Conservation (phyloP, 2,888 invertebrate genomes). For the Troides helena region DNA sequence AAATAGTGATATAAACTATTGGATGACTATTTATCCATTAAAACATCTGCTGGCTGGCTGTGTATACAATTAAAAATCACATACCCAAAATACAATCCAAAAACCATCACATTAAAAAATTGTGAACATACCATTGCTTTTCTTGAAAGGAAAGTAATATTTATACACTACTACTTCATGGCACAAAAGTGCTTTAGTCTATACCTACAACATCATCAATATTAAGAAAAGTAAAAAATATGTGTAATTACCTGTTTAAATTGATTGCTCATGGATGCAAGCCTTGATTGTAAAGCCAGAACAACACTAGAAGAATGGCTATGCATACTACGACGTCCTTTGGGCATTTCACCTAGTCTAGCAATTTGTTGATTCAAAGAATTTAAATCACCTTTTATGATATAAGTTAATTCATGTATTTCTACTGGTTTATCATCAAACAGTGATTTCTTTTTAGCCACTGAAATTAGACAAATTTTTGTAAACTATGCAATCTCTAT, state of each 20-base stretch:
- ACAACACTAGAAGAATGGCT: conserved; percentile 97
- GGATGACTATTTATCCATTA: too few species aligned
- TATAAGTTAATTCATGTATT: conserved; percentile 98
- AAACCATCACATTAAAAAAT: too few species aligned
- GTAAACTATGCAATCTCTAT: background rate
- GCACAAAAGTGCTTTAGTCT: too few species aligned
- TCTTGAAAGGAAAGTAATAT: too few species aligned
- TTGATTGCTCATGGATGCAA: conserved; percentile 98
- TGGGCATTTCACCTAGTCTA: conserved; percentile 90
- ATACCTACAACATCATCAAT: too few species aligned
- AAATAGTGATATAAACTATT: too few species aligned
- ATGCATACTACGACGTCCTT: conserved; percentile 89
- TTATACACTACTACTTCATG: too few species aligned
- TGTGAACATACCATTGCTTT: too few species aligned
- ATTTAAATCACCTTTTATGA: conserved; percentile 97
- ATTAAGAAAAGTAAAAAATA: too few species aligned
- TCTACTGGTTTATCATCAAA: conserved; percentile 98
- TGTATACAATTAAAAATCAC: too few species aligned
- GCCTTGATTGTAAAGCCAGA: conserved; percentile 93
- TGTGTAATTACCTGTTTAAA: conserved; percentile 87
- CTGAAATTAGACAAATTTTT: conserved; percentile 71
- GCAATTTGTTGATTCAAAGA: conserved; percentile 98
- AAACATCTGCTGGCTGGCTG: too few species aligned
- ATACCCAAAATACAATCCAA: too few species aligned
- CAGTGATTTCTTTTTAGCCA: conserved; percentile 98